Percentiles rank a stretch among this genome's conserved stretches.
Conservation (phyloP, 2,797 vertebrate species). For the Myripristis jacobus region DNA sequence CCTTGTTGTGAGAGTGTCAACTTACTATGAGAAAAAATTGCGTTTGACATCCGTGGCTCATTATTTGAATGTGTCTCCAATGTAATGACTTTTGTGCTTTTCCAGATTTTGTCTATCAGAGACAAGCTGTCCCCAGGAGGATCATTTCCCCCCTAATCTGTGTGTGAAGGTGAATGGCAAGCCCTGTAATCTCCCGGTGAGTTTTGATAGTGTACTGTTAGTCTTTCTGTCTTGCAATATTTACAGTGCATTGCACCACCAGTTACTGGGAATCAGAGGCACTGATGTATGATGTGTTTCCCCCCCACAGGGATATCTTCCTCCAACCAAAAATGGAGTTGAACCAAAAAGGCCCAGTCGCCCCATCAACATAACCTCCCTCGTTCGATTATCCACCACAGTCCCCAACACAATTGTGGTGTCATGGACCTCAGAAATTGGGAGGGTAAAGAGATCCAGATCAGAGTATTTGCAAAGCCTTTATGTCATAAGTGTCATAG, state of each 20-base stretch:
- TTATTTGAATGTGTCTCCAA: not conserved
- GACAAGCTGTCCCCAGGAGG: constrained; percentile 98
- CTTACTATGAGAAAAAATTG: constrained; percentile 22
- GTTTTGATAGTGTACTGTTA: constrained; percentile 58
- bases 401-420: constrained; percentile 98
- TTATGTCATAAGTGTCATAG: not conserved
- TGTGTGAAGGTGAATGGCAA: constrained; percentile 98
- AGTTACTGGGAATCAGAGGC: constrained; percentile 2
- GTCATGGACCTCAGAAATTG: constrained; percentile 98
- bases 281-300: constrained; percentile 23
- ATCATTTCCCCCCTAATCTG: constrained; percentile 96
- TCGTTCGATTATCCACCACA: constrained; percentile 95
- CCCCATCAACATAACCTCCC: constrained; percentile 98
- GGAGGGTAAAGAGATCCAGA: constrained; percentile 86
- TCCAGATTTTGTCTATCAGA: constrained; percentile 98
- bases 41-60: constrained; percentile 22
- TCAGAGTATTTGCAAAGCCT: not conserved
- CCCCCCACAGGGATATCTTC: constrained; percentile 92
- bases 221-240: not conserved
- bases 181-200: constrained; percentile 95
- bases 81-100: constrained; percentile 27
- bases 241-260: not conserved
- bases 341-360: constrained; percentile 99
- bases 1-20: constrained; percentile 34
- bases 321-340: constrained; percentile 99